Base-by-base conservation (phyloP, 1,140 invertebrate species). In the Brachionus sp. region DNA sequence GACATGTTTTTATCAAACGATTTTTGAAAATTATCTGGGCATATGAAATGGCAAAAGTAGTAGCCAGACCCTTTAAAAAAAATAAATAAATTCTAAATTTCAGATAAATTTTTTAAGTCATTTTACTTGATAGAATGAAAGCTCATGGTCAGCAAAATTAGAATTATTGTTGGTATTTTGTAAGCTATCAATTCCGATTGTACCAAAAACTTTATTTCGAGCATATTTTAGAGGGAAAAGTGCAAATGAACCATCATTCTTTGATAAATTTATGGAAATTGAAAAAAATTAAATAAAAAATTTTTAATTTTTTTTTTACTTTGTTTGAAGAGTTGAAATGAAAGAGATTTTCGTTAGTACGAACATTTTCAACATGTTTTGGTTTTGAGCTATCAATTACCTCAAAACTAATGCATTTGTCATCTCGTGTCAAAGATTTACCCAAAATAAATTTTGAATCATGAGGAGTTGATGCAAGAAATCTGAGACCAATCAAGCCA, bases 41-140 rank as follows among this genome's bases (percentile, higher is more conserved):
- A 80, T 62, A 80, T 7, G 77, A 50, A 62, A 33, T 62, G 2
- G 50, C 77, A 19, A 80, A 80, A 10, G 77, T 16, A 29, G 57
- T 66, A 19, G 77, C 77, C 0, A 80, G 12, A 12, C 77, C 77
- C 77, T 80, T 35, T 12, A 35, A 23, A 33, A 66, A 37, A 16
- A n/a, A 35, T n/a, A 16, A n/a, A 35, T n/a, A n/a, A 66, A 5
- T 9, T n/a, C 2, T 13, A 42, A 19, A 39, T 73, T 2, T 29
- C n/a, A 42, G 7, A 16, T 5, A 7, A 16, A 73, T 23, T 19
- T 1, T 42, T 73, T 25, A 2, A 33, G 29, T 78, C 3, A 3
- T 80, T 77, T 84, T 77, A 89, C 88, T 86, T 89, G 88, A 85
- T 87, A 89, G 84, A 87, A 89, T 83, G 88, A 87, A 7, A 89